phyloP scores from a whole-genome alignment of 2,797 vertebrate genomes.

The Enteromius thamalakanensis region DNA sequence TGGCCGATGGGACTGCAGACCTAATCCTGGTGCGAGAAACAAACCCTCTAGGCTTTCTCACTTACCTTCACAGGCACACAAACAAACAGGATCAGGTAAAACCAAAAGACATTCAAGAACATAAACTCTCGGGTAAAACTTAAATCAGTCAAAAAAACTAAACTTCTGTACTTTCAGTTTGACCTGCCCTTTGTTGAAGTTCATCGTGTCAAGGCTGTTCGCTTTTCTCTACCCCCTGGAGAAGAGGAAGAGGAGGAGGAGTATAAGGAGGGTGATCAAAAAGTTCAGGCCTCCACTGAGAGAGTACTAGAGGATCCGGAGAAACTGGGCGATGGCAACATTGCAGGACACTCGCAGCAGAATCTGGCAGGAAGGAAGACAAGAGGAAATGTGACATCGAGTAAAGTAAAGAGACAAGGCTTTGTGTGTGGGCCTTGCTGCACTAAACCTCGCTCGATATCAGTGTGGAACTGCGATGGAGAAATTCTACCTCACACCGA shows the following conservation, averaged over 20 bases:
- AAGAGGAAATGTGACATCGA: neutral
- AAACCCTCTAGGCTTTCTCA: slow-evolving; percentile 77
- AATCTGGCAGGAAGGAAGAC: slow-evolving; percentile 57
- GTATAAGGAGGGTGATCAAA: slow-evolving; percentile 50
- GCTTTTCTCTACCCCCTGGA: slow-evolving; percentile 69
- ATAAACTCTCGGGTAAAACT: neutral
- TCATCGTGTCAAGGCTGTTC: slow-evolving; percentile 80
- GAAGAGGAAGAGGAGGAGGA: slow-evolving; percentile 58
- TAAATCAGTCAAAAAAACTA: neutral
- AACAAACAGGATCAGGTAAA: slow-evolving; percentile 81
- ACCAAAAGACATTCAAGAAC: neutral
- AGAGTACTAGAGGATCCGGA: slow-evolving; percentile 48
- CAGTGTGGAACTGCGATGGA: slow-evolving; percentile 87
- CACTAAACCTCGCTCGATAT: slow-evolving; percentile 68
- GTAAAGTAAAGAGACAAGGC: slow-evolving; percentile 58
- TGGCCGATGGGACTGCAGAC: slow-evolving; percentile 85
- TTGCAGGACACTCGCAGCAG: slow-evolving; percentile 68
- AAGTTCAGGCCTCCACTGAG: neutral
- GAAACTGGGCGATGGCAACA: neutral
- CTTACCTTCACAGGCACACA: slow-evolving; percentile 81
- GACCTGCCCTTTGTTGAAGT: slow-evolving; percentile 86
- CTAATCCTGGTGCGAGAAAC: slow-evolving; percentile 83
- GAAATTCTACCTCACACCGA: slow-evolving; percentile 77
- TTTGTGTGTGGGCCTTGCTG: slow-evolving; percentile 74
- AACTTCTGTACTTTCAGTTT: slow-evolving; percentile 70